Evolutionary conservation across 2,797 vertebrate genomes (phyloP).

Genomic region (Tympanoctomys barrerae): DNA sequence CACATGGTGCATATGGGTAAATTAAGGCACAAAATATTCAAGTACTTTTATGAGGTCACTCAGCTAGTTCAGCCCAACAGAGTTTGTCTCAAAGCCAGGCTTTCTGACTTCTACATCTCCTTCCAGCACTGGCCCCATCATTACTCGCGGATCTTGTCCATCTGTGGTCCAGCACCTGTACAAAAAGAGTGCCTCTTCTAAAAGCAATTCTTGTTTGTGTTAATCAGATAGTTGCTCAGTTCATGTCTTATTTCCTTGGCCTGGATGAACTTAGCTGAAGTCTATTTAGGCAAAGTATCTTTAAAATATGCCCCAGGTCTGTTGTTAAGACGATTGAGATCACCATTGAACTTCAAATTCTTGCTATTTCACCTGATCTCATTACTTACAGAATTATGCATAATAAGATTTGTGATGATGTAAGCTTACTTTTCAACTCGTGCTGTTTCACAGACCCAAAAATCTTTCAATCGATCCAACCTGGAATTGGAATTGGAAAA

Average conservation of each 20-base stretch:
- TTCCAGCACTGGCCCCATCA: neutral
- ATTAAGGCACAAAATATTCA: neutral
- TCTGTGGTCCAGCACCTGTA: neutral
- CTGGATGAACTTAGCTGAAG: neutral
- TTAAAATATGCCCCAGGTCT: conserved; percentile 42
- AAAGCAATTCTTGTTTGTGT: neutral
- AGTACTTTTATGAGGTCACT: neutral
- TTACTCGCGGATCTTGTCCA: neutral
- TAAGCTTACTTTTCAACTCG: conserved; percentile 22
- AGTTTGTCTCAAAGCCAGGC: neutral
- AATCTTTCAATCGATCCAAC: conserved; percentile 68
- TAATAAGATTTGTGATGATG: neutral
- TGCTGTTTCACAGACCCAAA: neutral
- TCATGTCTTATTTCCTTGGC: neutral
- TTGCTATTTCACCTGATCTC: conserved; percentile 14
- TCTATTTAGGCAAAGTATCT: conserved; percentile 35
- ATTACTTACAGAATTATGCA: conserved; percentile 15
- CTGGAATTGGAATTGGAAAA: conserved; percentile 71
- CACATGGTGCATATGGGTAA: neutral
- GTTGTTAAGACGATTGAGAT: neutral
- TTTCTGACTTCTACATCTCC: neutral
- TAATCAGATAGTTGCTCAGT: neutral
- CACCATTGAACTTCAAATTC: neutral
- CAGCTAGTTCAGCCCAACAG: neutral
- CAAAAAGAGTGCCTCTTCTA: neutral